Base-by-base conservation (phyloP, 2,888 invertebrate genomes). In the Lysandra bellargus region DNA sequence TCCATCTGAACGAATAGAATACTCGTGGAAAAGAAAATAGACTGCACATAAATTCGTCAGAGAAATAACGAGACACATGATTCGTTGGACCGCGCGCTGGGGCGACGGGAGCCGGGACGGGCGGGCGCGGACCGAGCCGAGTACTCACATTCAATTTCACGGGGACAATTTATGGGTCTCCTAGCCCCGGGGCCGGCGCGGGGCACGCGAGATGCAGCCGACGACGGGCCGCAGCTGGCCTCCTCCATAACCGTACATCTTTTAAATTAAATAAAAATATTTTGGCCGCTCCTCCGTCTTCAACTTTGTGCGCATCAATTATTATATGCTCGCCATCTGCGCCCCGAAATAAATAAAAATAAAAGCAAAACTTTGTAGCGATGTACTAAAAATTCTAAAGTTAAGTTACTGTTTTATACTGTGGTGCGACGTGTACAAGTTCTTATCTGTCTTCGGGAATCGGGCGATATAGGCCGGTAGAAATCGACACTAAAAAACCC, bases 261-360 rank as follows among this genome's bases (percentile, higher is more conserved):
- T 33, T 17, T 69, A 14, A 33, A 69, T 69, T 69, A 69, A 69
- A 69, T 33, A 69, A 69, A 69, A 69, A 69, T 37, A 69, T 69
- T 64, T 33, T 37, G 14, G 69, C n/a, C 61, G 23, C 23, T 61
- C 61, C 61, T n/a, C 12, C 3, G 9, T 33, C 33, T 37, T 33
- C 69, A 69, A 69, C 69, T 69, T 37, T 37, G 14, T 69, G 33
- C 14, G 37, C 17, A 37, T 69, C 5, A 14, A 69, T 69, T 69
- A 69, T 69, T 33, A 69, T 69, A 12, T 69, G 1, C 37, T 6
- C 5, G 0, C 69, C 69, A 69, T 33, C 37, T 69, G 69, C 69
- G 69, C 33, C 37, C 14, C 69, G 33, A 69, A 37, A 69, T 69
- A 30, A 64, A 69, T 69, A 14, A 64, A 30, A 49, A 12, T 23